phyloP scores from a whole-genome alignment of 1,140 invertebrate genomes.

The Drosophila cardini region DNA sequence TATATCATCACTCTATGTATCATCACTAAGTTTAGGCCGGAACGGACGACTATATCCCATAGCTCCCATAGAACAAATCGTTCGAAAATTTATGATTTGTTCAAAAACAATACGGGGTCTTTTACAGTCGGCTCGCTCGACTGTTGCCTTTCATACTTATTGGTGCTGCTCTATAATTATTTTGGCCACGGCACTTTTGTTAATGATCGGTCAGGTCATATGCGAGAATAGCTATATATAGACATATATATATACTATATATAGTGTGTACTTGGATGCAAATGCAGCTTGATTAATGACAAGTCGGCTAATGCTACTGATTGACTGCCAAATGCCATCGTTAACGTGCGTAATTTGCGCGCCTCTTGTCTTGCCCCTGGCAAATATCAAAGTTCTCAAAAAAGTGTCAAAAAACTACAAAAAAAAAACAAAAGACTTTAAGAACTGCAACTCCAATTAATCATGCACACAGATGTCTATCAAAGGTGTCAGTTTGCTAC shows the following conservation, averaged over 20 bases:
- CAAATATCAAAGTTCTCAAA: slow-evolving; percentile 13
- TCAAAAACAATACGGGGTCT: too few relatives aligned
- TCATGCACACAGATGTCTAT: slow-evolving; percentile 14
- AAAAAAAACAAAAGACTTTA: slow-evolving; percentile 64
- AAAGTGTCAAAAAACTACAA: slow-evolving; percentile 4
- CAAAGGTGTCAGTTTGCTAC: slow-evolving; percentile 16
- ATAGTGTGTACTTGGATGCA: slow-evolving; percentile 43
- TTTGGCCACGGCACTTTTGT: slow-evolving; percentile 37
- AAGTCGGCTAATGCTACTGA: slow-evolving; percentile 46
- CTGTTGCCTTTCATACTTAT: too few relatives aligned
- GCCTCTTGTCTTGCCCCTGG: slow-evolving; percentile 20
- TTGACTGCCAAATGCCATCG: slow-evolving; percentile 55
- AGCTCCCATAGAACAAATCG: too few relatives aligned
- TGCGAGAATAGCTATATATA: slow-evolving; percentile 4
- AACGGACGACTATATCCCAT: too few relatives aligned
- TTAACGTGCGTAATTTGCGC: slow-evolving; percentile 64
- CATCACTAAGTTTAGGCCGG: too few relatives aligned
- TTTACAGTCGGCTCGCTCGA: too few relatives aligned
- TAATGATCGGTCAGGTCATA: slow-evolving; percentile 66
- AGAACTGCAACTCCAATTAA: slow-evolving; percentile 43
- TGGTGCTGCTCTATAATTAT: slow-evolving; percentile 48
- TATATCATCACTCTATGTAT: too few relatives aligned
- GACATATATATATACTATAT: too few relatives aligned
- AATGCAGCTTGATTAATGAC: slow-evolving; percentile 74
- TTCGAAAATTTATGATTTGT: too few relatives aligned